Evolutionary conservation across 2,797 vertebrate species (phyloP).

Genomic region (Characodon lateralis): DNA sequence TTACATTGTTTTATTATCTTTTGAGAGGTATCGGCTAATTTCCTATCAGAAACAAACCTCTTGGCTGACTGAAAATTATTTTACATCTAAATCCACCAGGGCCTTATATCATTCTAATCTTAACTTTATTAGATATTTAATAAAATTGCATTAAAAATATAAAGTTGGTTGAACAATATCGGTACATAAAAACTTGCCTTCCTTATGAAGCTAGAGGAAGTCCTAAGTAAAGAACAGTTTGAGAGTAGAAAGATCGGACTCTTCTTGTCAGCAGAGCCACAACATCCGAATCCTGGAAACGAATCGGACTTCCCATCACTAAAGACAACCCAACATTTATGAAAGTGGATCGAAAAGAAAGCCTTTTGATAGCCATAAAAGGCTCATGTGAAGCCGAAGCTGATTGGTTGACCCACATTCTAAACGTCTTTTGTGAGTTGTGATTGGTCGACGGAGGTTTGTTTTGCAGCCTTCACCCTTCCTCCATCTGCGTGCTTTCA

Average conservation of each 20-base stretch:
- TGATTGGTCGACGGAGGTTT: conserved; percentile 74
- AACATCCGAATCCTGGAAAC: neutral
- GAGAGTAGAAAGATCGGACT: neutral
- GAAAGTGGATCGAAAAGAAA: conserved; percentile 21
- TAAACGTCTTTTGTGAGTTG: conserved; percentile 25
- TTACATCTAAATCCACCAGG: neutral
- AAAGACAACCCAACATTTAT: conserved; percentile 8
- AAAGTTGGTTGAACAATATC: neutral
- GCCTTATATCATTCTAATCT: neutral
- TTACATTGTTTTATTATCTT: neutral
- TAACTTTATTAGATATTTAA: neutral
- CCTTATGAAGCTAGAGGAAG: neutral
- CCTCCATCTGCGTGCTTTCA: conserved; percentile 72
- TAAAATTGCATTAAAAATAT: neutral
- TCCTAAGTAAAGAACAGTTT: neutral
- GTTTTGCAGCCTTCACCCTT: conserved; percentile 76
- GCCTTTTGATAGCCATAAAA: conserved; percentile 50
- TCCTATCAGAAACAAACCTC: neutral
- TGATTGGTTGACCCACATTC: conserved; percentile 82
- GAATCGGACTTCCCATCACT: neutral
- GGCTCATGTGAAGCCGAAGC: conserved; percentile 33
- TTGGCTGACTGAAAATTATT: neutral
- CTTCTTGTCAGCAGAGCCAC: neutral
- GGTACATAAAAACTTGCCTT: neutral
- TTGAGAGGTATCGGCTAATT: neutral